Evolutionary conservation across 2,888 invertebrate genomes (phyloP).

Genomic region (Athetis lepigone): DNA sequence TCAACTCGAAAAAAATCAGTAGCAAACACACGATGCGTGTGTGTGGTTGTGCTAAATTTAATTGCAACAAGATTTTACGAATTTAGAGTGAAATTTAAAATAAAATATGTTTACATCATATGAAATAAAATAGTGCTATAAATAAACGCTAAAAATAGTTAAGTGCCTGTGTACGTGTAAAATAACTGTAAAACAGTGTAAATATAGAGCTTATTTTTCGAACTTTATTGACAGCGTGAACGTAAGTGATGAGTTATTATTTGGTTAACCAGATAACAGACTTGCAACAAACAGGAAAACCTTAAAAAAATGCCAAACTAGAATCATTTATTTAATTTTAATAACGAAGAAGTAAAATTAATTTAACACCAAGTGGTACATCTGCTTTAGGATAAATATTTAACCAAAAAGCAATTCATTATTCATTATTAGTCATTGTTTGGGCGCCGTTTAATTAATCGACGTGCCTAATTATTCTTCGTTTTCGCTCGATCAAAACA

Average conservation of each 20-base stretch:
- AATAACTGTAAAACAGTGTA: constrained; percentile 8
- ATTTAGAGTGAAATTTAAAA: background rate
- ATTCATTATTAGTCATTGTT: too few species aligned
- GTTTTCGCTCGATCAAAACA: constrained; percentile 9
- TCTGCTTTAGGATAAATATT: background rate
- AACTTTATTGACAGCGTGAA: constrained; percentile 10
- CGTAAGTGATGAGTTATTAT: constrained; percentile 19
- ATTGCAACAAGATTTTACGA: constrained; percentile 16
- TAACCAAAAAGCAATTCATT: background rate
- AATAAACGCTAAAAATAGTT: background rate
- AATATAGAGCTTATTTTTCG: constrained; percentile 14
- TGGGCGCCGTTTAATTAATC: background rate
- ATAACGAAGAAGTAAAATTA: background rate
- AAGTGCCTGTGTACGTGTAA: constrained; percentile 14
- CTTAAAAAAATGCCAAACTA: background rate
- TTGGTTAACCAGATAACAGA: constrained; percentile 1
- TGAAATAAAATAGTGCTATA: too few species aligned
- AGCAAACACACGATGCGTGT: background rate
- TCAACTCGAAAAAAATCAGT: constrained; percentile 24
- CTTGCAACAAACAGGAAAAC: constrained; percentile 1
- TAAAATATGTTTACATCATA: background rate
- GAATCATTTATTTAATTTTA: too few species aligned
- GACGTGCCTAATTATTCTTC: background rate
- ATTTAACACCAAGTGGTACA: background rate
- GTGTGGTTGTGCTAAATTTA: constrained; percentile 14